These are phyloP conservation scores for Dynastes tityus DNA, from an alignment of 2,888 invertebrate genomes.

Conservation along the genomic window DNA sequence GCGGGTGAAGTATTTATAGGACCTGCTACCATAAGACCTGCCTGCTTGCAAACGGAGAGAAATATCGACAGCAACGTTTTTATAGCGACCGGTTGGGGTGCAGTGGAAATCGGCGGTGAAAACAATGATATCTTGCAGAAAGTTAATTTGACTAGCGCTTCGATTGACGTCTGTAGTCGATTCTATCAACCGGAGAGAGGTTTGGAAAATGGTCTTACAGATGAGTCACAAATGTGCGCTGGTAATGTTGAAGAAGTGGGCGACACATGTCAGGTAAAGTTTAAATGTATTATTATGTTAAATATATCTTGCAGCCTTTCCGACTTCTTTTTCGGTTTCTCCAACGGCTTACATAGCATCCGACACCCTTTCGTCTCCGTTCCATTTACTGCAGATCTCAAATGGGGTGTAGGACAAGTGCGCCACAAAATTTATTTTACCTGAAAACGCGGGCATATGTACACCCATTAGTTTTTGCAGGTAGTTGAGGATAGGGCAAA, in stretches of 20 bases:
- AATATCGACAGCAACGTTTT: conserved; percentile 57
- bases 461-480: too few species aligned
- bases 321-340: too few species aligned
- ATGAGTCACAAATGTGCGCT: conserved; percentile 49
- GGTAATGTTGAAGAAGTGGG: conserved; percentile 21
- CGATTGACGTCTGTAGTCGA: conserved; percentile 7
- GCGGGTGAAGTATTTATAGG: conserved; percentile 66
- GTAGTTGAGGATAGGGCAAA: too few species aligned
- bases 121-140: conserved; percentile 66
- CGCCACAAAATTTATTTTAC: too few species aligned
- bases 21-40: conserved; percentile 66
- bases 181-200: conserved; percentile 6
- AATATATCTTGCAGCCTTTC: too few species aligned
- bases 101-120: conserved; percentile 56
- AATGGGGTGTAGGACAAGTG: too few species aligned
- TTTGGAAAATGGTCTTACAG: conserved; percentile 38
- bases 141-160: conserved; percentile 65
- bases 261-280: conserved; percentile 52
- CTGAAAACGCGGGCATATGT: too few species aligned
- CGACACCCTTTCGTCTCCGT: too few species aligned
- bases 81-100: conserved; percentile 72
- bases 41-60: conserved; percentile 67
- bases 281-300: too few species aligned
- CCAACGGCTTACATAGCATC: too few species aligned
- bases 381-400: too few species aligned